phyloP scores from a whole-genome alignment of 2,888 invertebrate genomes.

The Axea sp. region DNA sequence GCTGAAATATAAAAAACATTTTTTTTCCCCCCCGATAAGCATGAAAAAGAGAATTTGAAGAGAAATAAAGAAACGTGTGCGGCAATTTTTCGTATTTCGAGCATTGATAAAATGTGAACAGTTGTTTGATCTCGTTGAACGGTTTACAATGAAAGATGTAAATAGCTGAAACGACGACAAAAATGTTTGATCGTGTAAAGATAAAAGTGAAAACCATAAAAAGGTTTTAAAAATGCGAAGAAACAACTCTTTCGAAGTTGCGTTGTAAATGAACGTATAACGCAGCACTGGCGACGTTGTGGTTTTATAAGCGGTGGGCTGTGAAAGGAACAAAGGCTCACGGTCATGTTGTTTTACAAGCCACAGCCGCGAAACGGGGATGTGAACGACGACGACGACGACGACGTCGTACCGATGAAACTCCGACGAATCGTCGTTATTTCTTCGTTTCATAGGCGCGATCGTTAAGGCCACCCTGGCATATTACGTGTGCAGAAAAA shows the following conservation, averaged over 20 bases:
- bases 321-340: slow-evolving; percentile 64
- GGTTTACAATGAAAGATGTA: too few species aligned
- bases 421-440: slow-evolving; percentile 51
- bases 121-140: too few species aligned
- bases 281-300: slow-evolving; percentile 35
- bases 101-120: too few species aligned
- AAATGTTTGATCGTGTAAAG: background rate
- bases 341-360: slow-evolving; percentile 57
- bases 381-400: slow-evolving; percentile 21
- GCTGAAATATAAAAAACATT: too few species aligned
- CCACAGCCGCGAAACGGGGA: slow-evolving; percentile 23
- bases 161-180: background rate
- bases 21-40: too few species aligned
- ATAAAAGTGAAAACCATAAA: too few species aligned
- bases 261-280: slow-evolving; percentile 55
- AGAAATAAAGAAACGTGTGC: too few species aligned
- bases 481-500: slow-evolving; percentile 38
- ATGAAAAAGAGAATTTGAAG: too few species aligned
- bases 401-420: slow-evolving; percentile 36
- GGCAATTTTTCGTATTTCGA: too few species aligned
- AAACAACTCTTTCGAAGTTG: slow-evolving; percentile 30
- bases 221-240: slow-evolving; percentile 31
- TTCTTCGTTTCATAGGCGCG: slow-evolving; percentile 55
- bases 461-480: slow-evolving; percentile 64
- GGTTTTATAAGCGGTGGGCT: slow-evolving; percentile 58